phyloP scores from a whole-genome alignment of 2,888 invertebrate genomes.

The Diadromus collaris region DNA sequence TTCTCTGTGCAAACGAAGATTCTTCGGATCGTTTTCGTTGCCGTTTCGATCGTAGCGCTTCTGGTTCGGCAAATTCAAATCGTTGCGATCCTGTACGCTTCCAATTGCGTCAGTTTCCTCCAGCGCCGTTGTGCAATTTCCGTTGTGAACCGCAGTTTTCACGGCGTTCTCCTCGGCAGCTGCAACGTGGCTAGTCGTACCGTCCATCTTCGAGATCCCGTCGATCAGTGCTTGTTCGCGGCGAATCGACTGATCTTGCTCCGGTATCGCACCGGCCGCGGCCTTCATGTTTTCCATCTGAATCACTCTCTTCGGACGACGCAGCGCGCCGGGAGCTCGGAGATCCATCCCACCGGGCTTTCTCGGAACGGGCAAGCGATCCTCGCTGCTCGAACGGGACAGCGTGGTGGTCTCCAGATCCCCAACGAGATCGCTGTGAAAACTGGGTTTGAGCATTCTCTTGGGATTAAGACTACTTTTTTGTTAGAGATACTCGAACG shows the following conservation, averaged over 20 bases:
- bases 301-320: conserved; percentile 34
- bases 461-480: conserved; percentile 8
- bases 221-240: neutral
- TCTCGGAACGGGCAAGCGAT: conserved; percentile 1
- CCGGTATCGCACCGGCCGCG: neutral
- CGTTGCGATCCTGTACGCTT: neutral
- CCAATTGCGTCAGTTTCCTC: neutral
- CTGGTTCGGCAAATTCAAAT: neutral
- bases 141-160: neutral
- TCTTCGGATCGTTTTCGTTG: neutral
- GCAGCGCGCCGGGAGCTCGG: neutral
- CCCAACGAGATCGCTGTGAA: conserved; percentile 39
- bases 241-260: neutral
- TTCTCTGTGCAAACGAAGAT: neutral
- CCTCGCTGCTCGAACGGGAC: conserved; percentile 20
- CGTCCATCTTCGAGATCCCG: neutral
- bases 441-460: conserved; percentile 15
- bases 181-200: neutral
- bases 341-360: conserved; percentile 35
- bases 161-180: neutral
- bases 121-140: neutral
- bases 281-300: neutral
- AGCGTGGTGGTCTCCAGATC: neutral
- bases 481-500: neutral
- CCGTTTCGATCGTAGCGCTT: conserved; percentile 6